Base-by-base conservation (phyloP, 64 coral and sea anemone genomes). In the Astreopora myriophthalma region DNA sequence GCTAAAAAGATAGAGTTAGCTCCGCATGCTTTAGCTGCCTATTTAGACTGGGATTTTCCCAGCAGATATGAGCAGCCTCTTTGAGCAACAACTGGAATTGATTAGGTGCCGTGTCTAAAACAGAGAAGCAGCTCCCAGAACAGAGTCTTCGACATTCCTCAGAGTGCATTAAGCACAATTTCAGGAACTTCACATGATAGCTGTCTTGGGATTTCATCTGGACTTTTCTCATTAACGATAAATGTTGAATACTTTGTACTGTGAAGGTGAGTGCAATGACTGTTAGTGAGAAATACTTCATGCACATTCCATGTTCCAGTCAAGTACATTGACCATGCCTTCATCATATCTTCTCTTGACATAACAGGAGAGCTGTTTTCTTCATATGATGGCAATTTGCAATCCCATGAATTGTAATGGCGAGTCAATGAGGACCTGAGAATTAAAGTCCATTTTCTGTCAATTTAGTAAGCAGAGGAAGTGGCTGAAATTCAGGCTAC, bases 391-490 rank as follows among this genome's bases (percentile, higher is more conserved):
- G 63, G 89, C 28, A 91, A 76, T 58, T 38, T 86, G 12, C 91
- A 87, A 32, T 95, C n/a, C 86, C 71, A 95, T 44, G 26, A 95
- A 19, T 26, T 95, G 93, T 37, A 90, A 75, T 22, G 34, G 48
- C 20, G 93, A 88, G 31, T 91, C 86, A 28, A 95, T 68, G 2
- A 95, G 73, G 48, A 95, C 49, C 93, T 95, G 57, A 10, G 8
- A 26, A 64, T 13, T 34, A 26, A 51, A 75, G 5, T 48, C 11
- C 3, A 55, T n/a, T n/a, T n/a, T n/a, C n/a, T 16, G 19, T 22
- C 12, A 20, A 37, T 42, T 70, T n/a, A n/a, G n/a, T n/a, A n/a
- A n/a, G n/a, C n/a, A n/a, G n/a, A n/a, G n/a, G n/a, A n/a, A n/a
- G n/a, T n/a, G n/a, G n/a, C n/a, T n/a, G n/a, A n/a, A n/a, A n/a